Percentiles rank a stretch among this genome's conserved stretches.
Conservation (phyloP, 92 coral and sea anemone species). For the Phenganax marumi region DNA sequence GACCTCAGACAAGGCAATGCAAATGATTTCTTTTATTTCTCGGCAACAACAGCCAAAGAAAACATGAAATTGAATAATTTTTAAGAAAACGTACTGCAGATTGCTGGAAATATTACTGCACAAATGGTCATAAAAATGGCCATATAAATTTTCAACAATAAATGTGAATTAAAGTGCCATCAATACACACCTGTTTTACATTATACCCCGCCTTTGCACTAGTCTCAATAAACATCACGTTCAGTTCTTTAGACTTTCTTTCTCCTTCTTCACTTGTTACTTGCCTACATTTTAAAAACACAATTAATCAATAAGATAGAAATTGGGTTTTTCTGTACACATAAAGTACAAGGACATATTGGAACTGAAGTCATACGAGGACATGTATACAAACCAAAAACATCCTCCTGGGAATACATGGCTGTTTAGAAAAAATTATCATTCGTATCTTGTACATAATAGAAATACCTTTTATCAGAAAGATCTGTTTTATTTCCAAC, state of each 20-base stretch:
- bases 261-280: conserved; percentile 98
- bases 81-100: too few species aligned
- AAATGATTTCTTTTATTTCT: too few species aligned
- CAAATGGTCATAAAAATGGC: too few species aligned
- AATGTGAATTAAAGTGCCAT: too few species aligned
- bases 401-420: background rate
- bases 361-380: background rate
- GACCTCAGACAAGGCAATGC: too few species aligned
- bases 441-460: too few species aligned
- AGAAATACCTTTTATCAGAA: conserved; percentile 83
- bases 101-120: too few species aligned
- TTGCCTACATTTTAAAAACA: conserved; percentile 62
- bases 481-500: conserved; percentile 98
- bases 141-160: too few species aligned
- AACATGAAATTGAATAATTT: too few species aligned
- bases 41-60: too few species aligned
- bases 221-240: conserved; percentile 99
- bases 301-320: background rate
- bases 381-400: background rate
- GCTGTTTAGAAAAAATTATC: background rate
- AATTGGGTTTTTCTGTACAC: background rate
- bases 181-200: conserved; percentile 79
- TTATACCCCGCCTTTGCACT: conserved; percentile 99
- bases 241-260: conserved; percentile 91
- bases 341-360: background rate